phyloP scores from a whole-genome alignment of 2,888 invertebrate species.

The Cylindroiulus punctatus region DNA sequence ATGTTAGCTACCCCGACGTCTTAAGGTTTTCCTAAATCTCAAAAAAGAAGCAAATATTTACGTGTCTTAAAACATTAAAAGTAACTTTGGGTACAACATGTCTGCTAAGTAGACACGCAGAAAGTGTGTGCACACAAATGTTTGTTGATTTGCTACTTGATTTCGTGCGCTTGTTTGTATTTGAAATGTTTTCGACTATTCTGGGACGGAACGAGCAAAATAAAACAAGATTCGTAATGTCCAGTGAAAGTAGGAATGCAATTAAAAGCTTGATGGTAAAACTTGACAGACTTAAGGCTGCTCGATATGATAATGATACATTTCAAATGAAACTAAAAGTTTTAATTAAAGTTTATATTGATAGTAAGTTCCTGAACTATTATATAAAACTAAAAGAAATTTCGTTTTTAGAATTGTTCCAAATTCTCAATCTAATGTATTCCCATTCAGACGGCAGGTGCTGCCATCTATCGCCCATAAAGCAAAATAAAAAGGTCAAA shows the following conservation, averaged over 20 bases:
- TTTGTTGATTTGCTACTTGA: constrained; percentile 28
- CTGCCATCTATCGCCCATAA: too few relatives aligned
- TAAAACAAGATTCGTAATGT: not conserved
- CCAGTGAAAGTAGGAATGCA: not conserved
- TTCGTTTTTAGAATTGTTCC: too few relatives aligned
- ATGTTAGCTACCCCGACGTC: not conserved
- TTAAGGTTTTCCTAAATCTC: constrained; percentile 31
- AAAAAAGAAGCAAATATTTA: constrained; percentile 42
- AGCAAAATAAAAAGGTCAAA: too few relatives aligned
- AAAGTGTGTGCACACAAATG: constrained; percentile 31
- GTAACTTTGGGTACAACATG: constrained; percentile 36
- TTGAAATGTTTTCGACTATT: constrained; percentile 9
- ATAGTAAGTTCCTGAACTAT: too few relatives aligned
- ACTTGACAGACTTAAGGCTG: too few relatives aligned
- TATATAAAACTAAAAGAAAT: too few relatives aligned
- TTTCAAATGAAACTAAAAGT: too few relatives aligned
- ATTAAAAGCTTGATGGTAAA: not conserved
- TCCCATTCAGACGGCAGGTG: too few relatives aligned
- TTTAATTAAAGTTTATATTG: too few relatives aligned
- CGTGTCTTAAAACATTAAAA: constrained; percentile 36
- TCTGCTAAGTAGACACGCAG: constrained; percentile 36
- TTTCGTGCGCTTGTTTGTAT: constrained; percentile 28
- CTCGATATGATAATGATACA: too few relatives aligned
- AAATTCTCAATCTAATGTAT: too few relatives aligned
- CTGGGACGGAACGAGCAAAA: not conserved